phyloP scores from a whole-genome alignment of 1,140 invertebrate genomes.

The Orchestia grillus region DNA sequence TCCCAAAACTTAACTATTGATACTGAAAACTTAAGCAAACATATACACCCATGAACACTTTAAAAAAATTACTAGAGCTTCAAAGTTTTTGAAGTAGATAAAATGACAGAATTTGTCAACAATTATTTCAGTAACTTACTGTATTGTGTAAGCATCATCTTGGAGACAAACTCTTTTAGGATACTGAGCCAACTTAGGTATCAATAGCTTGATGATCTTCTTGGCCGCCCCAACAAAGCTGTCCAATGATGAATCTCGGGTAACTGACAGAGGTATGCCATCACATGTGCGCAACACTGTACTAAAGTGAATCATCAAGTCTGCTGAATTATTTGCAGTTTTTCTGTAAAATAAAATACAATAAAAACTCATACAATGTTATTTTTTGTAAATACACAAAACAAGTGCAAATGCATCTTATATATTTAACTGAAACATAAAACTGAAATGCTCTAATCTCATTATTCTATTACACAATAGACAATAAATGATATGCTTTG shows the following conservation, averaged over 20 bases:
- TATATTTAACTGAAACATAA: too few relatives aligned
- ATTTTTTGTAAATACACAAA: too few relatives aligned
- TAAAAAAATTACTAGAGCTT: background rate
- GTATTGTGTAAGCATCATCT: conserved; percentile 3
- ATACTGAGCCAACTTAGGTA: background rate
- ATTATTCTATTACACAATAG: too few relatives aligned
- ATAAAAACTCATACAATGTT: too few relatives aligned
- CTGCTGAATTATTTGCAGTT: background rate
- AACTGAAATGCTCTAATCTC: too few relatives aligned
- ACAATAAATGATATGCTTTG: too few relatives aligned
- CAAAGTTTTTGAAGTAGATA: background rate
- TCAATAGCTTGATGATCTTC: conserved; percentile 9
- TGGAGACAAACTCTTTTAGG: conserved; percentile 31
- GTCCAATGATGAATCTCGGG: background rate
- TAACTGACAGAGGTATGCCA: conserved; percentile 42
- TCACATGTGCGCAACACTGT: conserved; percentile 15
- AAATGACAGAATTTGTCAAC: background rate
- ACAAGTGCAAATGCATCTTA: too few relatives aligned
- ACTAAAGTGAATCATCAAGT: conserved; percentile 4
- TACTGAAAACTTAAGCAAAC: background rate
- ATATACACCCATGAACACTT: background rate
- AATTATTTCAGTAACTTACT: conserved; percentile 18
- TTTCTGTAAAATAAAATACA: background rate
- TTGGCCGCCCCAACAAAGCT: conserved; percentile 2
- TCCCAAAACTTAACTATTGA: too few relatives aligned